Evolutionary conservation across 2,113 vertebrate species (phyloP).

Genomic region (Mormoops blainvillei): DNA sequence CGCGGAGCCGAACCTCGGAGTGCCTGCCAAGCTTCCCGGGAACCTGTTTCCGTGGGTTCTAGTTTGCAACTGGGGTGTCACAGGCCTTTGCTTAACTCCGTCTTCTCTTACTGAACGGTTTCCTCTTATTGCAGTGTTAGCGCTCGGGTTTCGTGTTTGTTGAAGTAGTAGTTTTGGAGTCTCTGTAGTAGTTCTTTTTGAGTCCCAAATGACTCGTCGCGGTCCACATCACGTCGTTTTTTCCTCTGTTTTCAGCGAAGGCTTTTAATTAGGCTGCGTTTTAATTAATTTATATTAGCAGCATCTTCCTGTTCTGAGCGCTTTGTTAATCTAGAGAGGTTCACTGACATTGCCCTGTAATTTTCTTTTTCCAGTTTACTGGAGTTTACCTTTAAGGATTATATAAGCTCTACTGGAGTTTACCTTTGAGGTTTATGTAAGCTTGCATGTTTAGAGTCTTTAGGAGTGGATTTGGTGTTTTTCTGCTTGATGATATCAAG

Average conservation of each 20-base stretch:
- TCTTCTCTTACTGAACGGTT: not conserved
- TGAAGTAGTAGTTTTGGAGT: not conserved
- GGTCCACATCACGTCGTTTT: not conserved
- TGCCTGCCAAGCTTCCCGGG: not conserved
- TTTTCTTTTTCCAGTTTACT: conserved; percentile 11
- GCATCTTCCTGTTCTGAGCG: conserved; percentile 6
- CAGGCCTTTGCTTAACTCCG: not conserved
- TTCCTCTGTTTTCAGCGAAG: not conserved
- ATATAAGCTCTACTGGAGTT: conserved; percentile 12
- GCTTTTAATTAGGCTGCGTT: not conserved
- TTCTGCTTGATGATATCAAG: not conserved
- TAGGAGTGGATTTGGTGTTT: not conserved
- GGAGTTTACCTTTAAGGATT: conserved; percentile 30
- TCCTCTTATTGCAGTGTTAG: not conserved
- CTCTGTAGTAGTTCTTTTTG: not conserved
- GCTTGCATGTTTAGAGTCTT: not conserved
- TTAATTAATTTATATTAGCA: not conserved
- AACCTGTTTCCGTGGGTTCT: not conserved
- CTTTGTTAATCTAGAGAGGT: not conserved
- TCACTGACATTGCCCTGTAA: not conserved
- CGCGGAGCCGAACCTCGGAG: not conserved
- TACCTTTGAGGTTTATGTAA: conserved; percentile 42
- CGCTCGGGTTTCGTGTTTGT: not conserved
- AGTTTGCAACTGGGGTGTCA: not conserved
- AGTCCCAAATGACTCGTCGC: not conserved